Conservation (phyloP, 2,113 vertebrate species). For the Dipodomys ordii region DNA sequence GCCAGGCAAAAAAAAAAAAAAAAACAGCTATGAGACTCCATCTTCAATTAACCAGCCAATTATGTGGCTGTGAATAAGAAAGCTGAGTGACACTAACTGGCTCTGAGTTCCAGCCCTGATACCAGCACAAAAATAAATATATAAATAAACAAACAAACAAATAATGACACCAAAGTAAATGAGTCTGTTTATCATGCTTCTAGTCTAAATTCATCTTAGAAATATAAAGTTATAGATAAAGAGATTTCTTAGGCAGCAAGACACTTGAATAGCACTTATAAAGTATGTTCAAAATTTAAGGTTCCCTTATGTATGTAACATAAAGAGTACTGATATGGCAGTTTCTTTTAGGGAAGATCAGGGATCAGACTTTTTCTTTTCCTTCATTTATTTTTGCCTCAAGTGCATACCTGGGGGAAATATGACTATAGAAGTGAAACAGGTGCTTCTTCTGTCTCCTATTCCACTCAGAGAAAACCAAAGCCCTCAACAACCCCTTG, state of each 20-base stretch:
- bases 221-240: not conserved
- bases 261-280: slow-evolving; percentile 19
- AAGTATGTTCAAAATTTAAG: slow-evolving; percentile 17
- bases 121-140: too few species aligned
- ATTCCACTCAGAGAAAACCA: slow-evolving; percentile 1
- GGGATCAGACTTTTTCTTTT: not conserved
- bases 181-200: not conserved
- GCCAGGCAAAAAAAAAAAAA: too few species aligned
- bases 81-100: too few species aligned
- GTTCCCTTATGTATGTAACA: not conserved
- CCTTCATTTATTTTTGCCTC: slow-evolving; percentile 12
- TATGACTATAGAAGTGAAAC: not conserved
- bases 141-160: too few species aligned
- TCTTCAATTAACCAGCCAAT: too few species aligned
- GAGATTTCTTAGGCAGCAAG: not conserved
- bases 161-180: not conserved
- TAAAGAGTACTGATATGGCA: slow-evolving; percentile 17
- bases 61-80: too few species aligned
- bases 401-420: not conserved
- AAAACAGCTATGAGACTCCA: too few species aligned
- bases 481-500: not conserved
- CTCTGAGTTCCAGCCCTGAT: too few species aligned
- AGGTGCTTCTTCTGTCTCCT: not conserved
- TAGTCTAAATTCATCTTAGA: not conserved
- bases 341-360: slow-evolving; percentile 19